A percentile compares a stretch with the other conserved stretches of the same genome.
Conservation (phyloP, 1,140 invertebrate species). For the Philotrypesis tridentata region DNA sequence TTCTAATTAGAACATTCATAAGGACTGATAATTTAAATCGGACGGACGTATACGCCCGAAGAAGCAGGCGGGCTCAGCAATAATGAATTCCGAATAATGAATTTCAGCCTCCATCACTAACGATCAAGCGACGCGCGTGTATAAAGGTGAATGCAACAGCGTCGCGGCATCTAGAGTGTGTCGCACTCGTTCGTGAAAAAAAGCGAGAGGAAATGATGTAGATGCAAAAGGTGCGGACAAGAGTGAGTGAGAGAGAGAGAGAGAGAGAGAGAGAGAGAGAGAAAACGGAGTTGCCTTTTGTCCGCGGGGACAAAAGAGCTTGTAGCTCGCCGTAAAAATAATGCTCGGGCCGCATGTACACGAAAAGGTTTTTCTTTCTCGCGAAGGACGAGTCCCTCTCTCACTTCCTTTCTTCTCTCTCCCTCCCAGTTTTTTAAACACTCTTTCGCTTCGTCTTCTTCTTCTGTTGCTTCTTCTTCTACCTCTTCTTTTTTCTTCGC, state of each 20-base stretch:
- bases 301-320: slow-evolving; percentile 30
- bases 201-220: background rate
- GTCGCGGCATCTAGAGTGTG: background rate
- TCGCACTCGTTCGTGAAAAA: background rate
- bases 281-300: slow-evolving; percentile 12
- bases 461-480: background rate
- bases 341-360: slow-evolving; percentile 5
- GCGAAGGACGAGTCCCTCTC: background rate
- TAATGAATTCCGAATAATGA: no score
- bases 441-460: background rate
- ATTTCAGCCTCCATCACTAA: background rate
- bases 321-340: slow-evolving; percentile 11
- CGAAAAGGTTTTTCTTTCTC: slow-evolving; percentile 8
- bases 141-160: background rate
- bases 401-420: background rate
- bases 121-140: background rate
- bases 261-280: background rate
- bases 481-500: background rate
- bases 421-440: background rate
- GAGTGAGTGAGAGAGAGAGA: background rate
- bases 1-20: no score
- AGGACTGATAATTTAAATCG: no score
- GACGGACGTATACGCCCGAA: no score
- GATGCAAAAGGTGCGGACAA: slow-evolving; percentile 1
- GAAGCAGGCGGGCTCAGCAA: no score